Evolutionary conservation across 2,888 invertebrate genomes (phyloP), one percentile per base, ranked within the genome.

Genomic region (Stenodema calcarata): DNA sequence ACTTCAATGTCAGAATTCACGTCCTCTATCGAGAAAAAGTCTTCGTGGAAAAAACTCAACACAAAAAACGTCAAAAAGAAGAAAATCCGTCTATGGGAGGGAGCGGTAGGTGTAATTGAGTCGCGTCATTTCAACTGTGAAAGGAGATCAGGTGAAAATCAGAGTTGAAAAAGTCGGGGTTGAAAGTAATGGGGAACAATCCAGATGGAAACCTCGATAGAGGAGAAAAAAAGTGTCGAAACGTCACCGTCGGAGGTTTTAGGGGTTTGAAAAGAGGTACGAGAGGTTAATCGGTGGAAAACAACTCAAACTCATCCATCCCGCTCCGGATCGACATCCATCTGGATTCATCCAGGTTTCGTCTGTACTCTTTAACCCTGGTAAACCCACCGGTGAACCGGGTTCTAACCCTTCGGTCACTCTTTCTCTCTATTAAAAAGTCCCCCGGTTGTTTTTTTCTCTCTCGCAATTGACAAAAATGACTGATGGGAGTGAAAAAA

Each of bases 131-230:
- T 70, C 41, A 69, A 41, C 41, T 18, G 70, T 27, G 18, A 70
- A 69, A 18, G 30, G 14, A 47, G 47, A 70, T 80, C 50, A 50
- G 54, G 42, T 54, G 80, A 80, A 80, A 54, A 80, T 47, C 42
- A 23, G 47, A 30, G 42, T 44, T 12, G 12, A 50, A 50, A 44
- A 80, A 78, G 16, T 0, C 23, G 16, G 0, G 80, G 62, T 62
- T 54, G 30, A 42, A 14, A 27, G 69, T 82, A 84, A 84, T 84
- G 44, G 73, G 70, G 84, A 84, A 73, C 84, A 84, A 75, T 84
- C 84, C 18, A 44, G 4, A 28, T 12, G 27, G 18, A 12, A 18
- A 18, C 70, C 23, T 41, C 27, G 44, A 47, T 16, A 70, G 41
- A 70, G n/a, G n/a, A n/a, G n/a, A n/a, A n/a, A 69, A 70, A 82